A percentile compares a stretch with the other conserved stretches of the same genome.
Evolutionary conservation across 2,888 invertebrate genomes (phyloP).

Genomic region (Pseudococcus viburni): DNA sequence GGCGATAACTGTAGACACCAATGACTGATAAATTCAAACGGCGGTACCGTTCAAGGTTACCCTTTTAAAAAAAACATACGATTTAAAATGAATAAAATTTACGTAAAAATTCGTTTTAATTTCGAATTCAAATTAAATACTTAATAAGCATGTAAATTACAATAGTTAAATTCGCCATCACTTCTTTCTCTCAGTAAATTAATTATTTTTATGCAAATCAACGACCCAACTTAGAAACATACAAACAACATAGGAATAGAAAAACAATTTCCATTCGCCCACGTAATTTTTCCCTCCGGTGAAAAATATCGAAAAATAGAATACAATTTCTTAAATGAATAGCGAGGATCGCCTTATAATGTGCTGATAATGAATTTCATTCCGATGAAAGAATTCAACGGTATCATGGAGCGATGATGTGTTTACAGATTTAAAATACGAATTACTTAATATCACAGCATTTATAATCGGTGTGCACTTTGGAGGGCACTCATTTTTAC

Average conservation of each 20-base stretch:
- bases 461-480: constrained; percentile 13
- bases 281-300: neutral
- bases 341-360: neutral
- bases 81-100: constrained; percentile 18
- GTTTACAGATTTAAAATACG: neutral
- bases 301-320: neutral
- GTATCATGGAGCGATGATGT: neutral
- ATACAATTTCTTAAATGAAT: constrained; percentile 2
- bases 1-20: neutral
- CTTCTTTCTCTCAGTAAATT: neutral
- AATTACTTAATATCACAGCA: constrained; percentile 52
- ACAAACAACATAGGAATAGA: neutral
- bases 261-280: neutral
- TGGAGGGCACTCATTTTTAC: neutral
- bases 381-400: neutral
- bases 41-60: neutral
- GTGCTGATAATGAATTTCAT: neutral
- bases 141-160: constrained; percentile 55
- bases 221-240: neutral
- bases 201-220: neutral
- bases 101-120: constrained; percentile 14
- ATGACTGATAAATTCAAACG: neutral
- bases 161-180: constrained; percentile 20
- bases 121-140: constrained; percentile 50
- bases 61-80: neutral